A percentile compares a stretch with the other conserved stretches of the same genome.
phyloP scores from a whole-genome alignment of 2,797 vertebrate genomes.

The Triplophysa bombifrons region DNA sequence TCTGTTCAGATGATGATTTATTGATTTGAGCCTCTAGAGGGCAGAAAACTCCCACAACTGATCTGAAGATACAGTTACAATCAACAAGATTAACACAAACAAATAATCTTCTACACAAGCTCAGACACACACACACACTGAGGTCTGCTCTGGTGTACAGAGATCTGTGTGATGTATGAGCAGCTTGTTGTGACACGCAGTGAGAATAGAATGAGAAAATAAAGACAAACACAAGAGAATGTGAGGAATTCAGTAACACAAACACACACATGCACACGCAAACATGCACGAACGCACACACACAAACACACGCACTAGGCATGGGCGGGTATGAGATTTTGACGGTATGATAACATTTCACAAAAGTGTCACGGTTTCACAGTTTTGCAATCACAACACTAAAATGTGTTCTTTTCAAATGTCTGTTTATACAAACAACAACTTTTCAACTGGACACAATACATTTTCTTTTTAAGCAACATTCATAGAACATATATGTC shows the following conservation, averaged over 20 bases:
- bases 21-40: background rate
- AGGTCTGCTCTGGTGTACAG: background rate
- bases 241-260: constrained; percentile 7
- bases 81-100: background rate
- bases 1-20: background rate
- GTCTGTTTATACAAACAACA: too few relatives aligned
- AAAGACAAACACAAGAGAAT: constrained; percentile 18
- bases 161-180: background rate
- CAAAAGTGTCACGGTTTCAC: too few relatives aligned
- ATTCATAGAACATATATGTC: too few relatives aligned
- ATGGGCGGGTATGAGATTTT: too few relatives aligned
- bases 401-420: too few relatives aligned
- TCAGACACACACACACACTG: constrained; percentile 7
- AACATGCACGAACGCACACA: too few relatives aligned
- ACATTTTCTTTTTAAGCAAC: too few relatives aligned
- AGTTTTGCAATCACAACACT: too few relatives aligned
- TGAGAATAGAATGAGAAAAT: background rate
- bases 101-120: constrained; percentile 10
- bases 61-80: background rate
- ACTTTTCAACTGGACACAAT: too few relatives aligned
- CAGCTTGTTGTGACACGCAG: constrained; percentile 3
- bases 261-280: too few relatives aligned
- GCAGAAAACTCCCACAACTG: background rate
- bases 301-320: too few relatives aligned
- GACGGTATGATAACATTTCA: too few relatives aligned